These are phyloP conservation scores for Lynx canadensis DNA, from an alignment of 2,113 vertebrate species.

Conservation along the genomic window DNA sequence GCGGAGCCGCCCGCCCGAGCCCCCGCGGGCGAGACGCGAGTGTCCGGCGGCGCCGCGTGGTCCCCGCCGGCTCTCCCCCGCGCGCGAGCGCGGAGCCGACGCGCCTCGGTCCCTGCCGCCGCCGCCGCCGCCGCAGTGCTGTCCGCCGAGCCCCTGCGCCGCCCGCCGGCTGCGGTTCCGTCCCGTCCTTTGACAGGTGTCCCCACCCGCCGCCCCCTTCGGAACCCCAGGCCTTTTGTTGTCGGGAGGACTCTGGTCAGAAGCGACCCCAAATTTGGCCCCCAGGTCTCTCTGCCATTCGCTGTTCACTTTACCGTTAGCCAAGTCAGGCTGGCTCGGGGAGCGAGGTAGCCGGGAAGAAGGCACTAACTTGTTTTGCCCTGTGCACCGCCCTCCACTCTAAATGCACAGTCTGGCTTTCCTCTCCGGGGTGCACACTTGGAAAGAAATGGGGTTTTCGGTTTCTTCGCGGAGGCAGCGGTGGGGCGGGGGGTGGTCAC, in stretches of 20 bases:
- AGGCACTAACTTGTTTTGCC: conserved; percentile 10
- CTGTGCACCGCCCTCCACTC: background rate
- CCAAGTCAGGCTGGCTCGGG: background rate
- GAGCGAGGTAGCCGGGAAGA: background rate
- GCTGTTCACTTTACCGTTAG: background rate
- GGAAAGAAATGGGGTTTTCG: background rate
- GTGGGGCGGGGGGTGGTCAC: background rate
- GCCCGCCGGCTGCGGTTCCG: background rate
- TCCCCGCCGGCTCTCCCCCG: background rate
- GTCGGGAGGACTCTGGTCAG: background rate
- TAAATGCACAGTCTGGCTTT: background rate
- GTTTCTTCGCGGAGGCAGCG: background rate
- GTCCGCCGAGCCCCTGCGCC: background rate
- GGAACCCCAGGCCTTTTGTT: background rate
- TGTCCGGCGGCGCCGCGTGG: background rate
- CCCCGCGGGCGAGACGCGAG: background rate
- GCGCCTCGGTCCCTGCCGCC: background rate
- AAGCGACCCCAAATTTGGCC: background rate
- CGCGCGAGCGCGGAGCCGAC: background rate
- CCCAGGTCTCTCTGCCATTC: background rate
- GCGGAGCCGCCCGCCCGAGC: background rate
- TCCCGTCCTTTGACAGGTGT: conserved; percentile 54
- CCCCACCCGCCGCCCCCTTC: background rate
- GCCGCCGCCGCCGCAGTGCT: conserved; percentile 46
- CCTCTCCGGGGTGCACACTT: background rate